phyloP scores from a whole-genome alignment of 2,113 vertebrate species.

The Corythornis cristatus region DNA sequence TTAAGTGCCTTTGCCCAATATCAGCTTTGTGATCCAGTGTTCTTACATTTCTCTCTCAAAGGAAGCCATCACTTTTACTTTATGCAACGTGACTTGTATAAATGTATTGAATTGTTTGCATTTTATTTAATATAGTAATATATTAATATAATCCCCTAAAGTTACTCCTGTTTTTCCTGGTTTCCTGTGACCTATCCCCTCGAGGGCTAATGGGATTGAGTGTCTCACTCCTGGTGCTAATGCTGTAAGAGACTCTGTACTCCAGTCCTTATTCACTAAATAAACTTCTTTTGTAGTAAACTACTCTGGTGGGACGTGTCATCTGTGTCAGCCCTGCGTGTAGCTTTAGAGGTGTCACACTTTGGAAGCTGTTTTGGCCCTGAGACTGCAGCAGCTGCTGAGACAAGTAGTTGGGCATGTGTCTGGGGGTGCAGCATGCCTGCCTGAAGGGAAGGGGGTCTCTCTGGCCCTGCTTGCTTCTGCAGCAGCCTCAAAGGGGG shows the following conservation, averaged over 20 bases:
- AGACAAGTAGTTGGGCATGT: neutral
- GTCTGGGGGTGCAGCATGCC: neutral
- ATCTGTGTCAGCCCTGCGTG: neutral
- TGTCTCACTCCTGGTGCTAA: neutral
- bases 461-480: neutral
- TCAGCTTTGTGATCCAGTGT: neutral
- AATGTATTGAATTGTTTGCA: neutral
- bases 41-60: neutral
- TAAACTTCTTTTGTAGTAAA: slow-evolving; percentile 43
- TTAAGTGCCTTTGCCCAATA: neutral
- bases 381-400: neutral
- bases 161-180: neutral
- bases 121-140: neutral
- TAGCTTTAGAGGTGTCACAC: neutral
- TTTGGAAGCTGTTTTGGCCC: neutral
- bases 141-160: neutral
- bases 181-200: neutral
- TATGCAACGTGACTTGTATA: neutral
- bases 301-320: neutral
- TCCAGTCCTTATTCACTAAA: neutral
- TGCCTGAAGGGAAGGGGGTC: neutral
- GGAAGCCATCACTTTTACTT: neutral
- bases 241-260: neutral
- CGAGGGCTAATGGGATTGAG: neutral
- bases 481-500: neutral